Conservation (phyloP, 2,113 vertebrate species). For the Tachycineta bicolor region DNA sequence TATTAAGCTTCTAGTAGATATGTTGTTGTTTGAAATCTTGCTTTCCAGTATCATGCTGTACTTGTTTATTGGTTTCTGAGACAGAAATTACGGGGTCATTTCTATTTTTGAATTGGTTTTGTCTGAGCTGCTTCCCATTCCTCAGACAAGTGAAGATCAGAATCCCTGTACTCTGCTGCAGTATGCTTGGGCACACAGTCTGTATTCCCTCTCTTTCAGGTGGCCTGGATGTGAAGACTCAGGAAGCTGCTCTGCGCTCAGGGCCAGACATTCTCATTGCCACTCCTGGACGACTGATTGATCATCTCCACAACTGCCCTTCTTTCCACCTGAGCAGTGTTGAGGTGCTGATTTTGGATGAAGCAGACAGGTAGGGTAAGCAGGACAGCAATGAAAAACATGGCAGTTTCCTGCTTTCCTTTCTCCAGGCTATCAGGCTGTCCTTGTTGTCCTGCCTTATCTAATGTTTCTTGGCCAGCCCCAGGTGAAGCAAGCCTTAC, state of each 20-base stretch:
- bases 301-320: conserved; percentile 97
- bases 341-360: conserved; percentile 95
- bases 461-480: neutral
- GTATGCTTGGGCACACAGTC: neutral
- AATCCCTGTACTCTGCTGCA: neutral
- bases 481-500: neutral
- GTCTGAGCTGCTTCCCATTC: neutral
- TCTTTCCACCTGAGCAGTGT: conserved; percentile 91
- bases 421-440: neutral
- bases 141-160: neutral
- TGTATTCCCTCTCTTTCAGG: conserved; percentile 69
- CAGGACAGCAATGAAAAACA: neutral
- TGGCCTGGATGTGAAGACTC: conserved; percentile 93
- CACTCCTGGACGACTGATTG: conserved; percentile 93
- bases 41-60: neutral
- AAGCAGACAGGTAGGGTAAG: conserved; percentile 87
- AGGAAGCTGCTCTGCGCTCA: conserved; percentile 88
- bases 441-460: neutral
- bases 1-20: neutral
- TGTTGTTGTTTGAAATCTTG: neutral
- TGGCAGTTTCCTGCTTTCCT: neutral
- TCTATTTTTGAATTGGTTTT: neutral
- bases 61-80: neutral
- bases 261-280: conserved; percentile 95
- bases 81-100: neutral